Conservation (phyloP, 2,888 invertebrate genomes). For the Tillus elongatus region DNA sequence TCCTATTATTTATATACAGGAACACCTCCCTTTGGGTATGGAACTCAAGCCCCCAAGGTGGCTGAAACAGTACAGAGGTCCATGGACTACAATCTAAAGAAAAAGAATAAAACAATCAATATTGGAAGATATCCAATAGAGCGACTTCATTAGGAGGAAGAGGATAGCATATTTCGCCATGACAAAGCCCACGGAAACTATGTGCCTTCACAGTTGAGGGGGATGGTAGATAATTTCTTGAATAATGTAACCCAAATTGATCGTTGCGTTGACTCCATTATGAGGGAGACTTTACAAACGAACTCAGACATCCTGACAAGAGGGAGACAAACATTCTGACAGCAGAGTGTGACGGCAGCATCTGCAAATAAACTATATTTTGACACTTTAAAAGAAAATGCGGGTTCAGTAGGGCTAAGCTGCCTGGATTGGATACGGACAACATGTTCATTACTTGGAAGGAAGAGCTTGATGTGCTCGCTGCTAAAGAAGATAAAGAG, state of each 20-base stretch:
- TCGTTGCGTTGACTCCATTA: slow-evolving; percentile 6
- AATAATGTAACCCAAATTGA: slow-evolving; percentile 14
- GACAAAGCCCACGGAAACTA: slow-evolving; percentile 22
- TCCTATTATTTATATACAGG: slow-evolving; percentile 22
- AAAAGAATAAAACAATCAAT: slow-evolving; percentile 10
- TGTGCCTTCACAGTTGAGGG: slow-evolving; percentile 17
- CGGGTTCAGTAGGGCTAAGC: slow-evolving; percentile 5
- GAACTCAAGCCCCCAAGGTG: slow-evolving; percentile 26
- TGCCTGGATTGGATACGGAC: slow-evolving; percentile 13
- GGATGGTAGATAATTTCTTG: slow-evolving; percentile 18
- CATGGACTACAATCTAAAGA: slow-evolving; percentile 20
- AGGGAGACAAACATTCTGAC: slow-evolving; percentile 21
- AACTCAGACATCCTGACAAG: slow-evolving; percentile 22
- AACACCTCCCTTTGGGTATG: slow-evolving; percentile 25
- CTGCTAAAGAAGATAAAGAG: not conserved
- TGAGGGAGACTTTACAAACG: slow-evolving; percentile 12
- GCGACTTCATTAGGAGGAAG: slow-evolving; percentile 20
- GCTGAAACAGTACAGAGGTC: slow-evolving; percentile 23
- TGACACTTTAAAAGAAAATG: slow-evolving; percentile 17
- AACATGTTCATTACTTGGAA: slow-evolving; percentile 4
- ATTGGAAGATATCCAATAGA: slow-evolving; percentile 11
- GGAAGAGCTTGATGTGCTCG: not conserved
- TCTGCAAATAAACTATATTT: slow-evolving; percentile 21
- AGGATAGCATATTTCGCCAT: slow-evolving; percentile 19
- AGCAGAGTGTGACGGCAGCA: slow-evolving; percentile 19